These are phyloP conservation scores for Dicaeum eximium DNA, from an alignment of 2,113 vertebrate genomes.

Conservation along the genomic window DNA sequence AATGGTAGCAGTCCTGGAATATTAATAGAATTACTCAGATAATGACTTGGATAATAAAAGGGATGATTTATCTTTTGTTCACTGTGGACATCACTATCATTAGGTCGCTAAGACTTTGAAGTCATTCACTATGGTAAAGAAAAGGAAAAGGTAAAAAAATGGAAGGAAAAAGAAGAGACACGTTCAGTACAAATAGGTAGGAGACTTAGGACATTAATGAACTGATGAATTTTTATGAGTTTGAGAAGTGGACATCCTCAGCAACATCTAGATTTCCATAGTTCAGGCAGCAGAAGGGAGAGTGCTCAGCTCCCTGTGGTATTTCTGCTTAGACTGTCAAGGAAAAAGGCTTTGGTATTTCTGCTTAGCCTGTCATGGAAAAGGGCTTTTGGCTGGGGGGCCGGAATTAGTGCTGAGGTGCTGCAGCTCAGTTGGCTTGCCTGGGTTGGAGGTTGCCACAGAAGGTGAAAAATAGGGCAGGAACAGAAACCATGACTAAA, in stretches of 20 bases:
- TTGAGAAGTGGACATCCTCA: neutral
- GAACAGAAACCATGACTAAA: neutral
- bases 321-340: neutral
- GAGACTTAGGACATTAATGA: neutral
- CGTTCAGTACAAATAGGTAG: neutral
- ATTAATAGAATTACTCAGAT: neutral
- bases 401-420: neutral
- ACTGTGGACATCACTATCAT: neutral
- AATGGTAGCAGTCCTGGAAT: neutral
- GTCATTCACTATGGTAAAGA: neutral
- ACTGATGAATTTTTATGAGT: neutral
- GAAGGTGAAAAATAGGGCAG: neutral
- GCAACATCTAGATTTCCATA: neutral
- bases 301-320: neutral
- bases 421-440: neutral
- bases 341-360: neutral
- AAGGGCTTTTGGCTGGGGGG: neutral
- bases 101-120: neutral
- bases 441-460: neutral
- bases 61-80: neutral
- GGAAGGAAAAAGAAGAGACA: neutral
- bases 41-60: neutral
- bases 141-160: neutral
- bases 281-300: neutral
- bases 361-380: neutral